Evolutionary conservation across 2,797 vertebrate species (phyloP).

Genomic region (Cetoscarus ocellatus): DNA sequence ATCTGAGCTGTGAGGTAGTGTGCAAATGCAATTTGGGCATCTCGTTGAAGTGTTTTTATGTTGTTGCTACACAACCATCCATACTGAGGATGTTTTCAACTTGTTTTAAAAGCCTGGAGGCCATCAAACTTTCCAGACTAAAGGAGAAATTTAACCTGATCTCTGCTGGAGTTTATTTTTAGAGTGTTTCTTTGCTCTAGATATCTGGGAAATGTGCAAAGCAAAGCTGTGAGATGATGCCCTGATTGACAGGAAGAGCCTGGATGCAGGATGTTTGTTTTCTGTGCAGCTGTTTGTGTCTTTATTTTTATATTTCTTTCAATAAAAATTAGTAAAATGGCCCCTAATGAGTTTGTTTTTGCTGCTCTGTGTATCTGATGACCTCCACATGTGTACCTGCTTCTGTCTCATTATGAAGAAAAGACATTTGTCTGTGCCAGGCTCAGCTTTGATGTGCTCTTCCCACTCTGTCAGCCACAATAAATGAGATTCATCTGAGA

Average conservation of each 20-base stretch:
- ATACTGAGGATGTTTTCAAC: background rate
- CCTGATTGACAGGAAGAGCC: conserved; percentile 20
- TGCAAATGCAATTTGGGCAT: background rate
- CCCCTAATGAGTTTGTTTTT: conserved; percentile 23
- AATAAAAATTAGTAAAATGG: conserved; percentile 27
- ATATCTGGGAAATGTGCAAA: conserved; percentile 38
- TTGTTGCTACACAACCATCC: background rate
- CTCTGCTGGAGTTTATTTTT: conserved; percentile 13
- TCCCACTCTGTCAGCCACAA: conserved; percentile 73
- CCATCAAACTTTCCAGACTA: background rate
- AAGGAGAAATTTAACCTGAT: conserved; percentile 5
- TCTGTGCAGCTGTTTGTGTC: background rate
- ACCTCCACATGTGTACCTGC: conserved; percentile 53
- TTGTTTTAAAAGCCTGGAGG: conserved; percentile 19
- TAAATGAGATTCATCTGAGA: conserved; percentile 84
- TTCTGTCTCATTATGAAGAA: conserved; percentile 69
- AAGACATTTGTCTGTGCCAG: conserved; percentile 65
- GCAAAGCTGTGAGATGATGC: conserved; percentile 3
- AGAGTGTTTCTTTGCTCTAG: conserved; percentile 2
- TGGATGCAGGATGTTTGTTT: background rate
- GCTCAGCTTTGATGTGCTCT: conserved; percentile 70
- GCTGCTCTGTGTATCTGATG: conserved; percentile 12
- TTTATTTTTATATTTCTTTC: background rate
- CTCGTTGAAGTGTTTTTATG: conserved; percentile 1
- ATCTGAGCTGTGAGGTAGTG: background rate